Base-by-base conservation (phyloP, 2,888 invertebrate genomes). In the Syrista parreyssii region DNA sequence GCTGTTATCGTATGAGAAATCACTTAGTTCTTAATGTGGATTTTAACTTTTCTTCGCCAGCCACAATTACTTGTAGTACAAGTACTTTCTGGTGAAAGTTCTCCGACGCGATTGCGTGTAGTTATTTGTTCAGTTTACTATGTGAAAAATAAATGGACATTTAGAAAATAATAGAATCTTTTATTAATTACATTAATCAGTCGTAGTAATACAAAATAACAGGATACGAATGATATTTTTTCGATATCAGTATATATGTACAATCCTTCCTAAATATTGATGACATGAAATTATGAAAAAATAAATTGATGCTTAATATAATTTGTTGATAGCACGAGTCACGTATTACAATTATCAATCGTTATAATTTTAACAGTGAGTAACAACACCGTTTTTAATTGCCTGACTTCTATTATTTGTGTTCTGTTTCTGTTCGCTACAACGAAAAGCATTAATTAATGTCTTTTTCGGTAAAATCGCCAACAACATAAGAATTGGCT, bases 401-500 rank as follows among this genome's bases (percentile, higher is more conserved):
- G 11, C 3, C 23, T 4, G 71, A 30, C 9, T 30, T 32, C 3
- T 11, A 40, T 76, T 40, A 12, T 11, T 12, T 30, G 73, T n/a
- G 1, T 33, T 40, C 30, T 79, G 55, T 55, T 23, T 35, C 32
- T 36, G 3, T 40, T 71, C 40, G 11, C 23, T 36, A 68, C 73
- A 75, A 73, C 69, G 30, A 11, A 83, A 36, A 3, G 81, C 81
- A n/a, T 75, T 69, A 23, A 72, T 12, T 15, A 86, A 74, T 36
- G 76, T 84, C 12, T 85, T 78, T 34, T 84, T 83, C 1, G 89
- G 90, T 33, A 89, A 74, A 34, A 89, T 85, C 4, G 87, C 86
- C 6, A 88, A 72, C 11, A 88, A 68, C 84, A 89, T 84, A 1
- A 88, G 79, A 34, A 89, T 84, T 0, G 89, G 89, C 74, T 89